phyloP scores from a whole-genome alignment of 2,797 vertebrate genomes.

The Acipenser oxyrinchus region DNA sequence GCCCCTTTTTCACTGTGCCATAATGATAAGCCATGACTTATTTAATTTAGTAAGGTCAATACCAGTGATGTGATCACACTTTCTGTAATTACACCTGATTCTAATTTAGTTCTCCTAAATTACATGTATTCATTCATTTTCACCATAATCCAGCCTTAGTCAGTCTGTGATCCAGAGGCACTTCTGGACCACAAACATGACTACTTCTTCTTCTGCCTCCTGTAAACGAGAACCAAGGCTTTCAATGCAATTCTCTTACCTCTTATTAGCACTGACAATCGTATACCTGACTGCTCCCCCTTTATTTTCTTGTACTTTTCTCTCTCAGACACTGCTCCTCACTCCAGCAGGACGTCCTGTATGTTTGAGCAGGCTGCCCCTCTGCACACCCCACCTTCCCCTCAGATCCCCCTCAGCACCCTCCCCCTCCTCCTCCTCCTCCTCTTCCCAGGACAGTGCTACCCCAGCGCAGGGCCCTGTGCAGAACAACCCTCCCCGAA shows the following conservation, averaged over 20 bases:
- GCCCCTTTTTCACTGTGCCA: too few species aligned
- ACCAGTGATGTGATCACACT: too few species aligned
- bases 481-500: too few species aligned
- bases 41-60: too few species aligned
- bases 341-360: constrained; percentile 27
- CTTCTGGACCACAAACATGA: neutral
- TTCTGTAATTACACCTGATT: too few species aligned
- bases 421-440: constrained; percentile 9
- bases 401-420: constrained; percentile 50
- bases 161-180: neutral
- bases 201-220: neutral
- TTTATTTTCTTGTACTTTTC: constrained; percentile 3
- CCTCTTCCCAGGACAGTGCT: neutral
- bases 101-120: too few species aligned
- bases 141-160: neutral
- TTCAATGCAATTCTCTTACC: neutral
- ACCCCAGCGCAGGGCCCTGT: too few species aligned
- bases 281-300: neutral
- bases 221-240: neutral
- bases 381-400: constrained; percentile 63
- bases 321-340: constrained; percentile 44
- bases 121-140: neutral
- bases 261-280: neutral
- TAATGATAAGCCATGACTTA: too few species aligned
- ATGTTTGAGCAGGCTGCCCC: constrained; percentile 43